A percentile compares a stretch with the other conserved stretches of the same genome.
Conservation (phyloP, 2,888 invertebrate species). For the Cerastoderma edule region DNA sequence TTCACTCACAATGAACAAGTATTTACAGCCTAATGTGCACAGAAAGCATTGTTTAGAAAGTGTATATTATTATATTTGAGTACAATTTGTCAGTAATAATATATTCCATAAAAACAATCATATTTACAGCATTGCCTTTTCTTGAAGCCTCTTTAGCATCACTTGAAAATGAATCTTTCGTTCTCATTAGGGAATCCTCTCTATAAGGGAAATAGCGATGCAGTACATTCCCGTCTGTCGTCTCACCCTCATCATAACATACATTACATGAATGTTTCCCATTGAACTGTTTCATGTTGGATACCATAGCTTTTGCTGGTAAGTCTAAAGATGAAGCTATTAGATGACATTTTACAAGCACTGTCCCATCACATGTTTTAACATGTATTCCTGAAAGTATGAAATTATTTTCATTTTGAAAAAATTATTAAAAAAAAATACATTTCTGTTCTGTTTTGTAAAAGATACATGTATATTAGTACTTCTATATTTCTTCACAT, state of each 20-base stretch:
- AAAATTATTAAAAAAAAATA: too few relatives aligned
- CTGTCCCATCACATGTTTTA: constrained; percentile 10
- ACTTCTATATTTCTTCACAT: too few relatives aligned
- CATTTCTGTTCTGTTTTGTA: too few relatives aligned
- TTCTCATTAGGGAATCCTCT: not conserved
- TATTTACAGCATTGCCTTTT: not conserved
- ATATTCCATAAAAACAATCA: too few relatives aligned
- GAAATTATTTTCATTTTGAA: too few relatives aligned
- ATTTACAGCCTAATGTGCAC: too few relatives aligned
- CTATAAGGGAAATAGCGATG: constrained; percentile 17
- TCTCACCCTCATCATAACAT: constrained; percentile 32
- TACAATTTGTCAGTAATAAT: too few relatives aligned
- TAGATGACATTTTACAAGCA: constrained; percentile 17
- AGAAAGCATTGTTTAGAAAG: too few relatives aligned
- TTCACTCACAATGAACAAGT: too few relatives aligned
- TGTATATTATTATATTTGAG: too few relatives aligned
- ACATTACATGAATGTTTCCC: constrained; percentile 29
- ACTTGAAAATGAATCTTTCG: not conserved
- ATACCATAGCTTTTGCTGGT: constrained; percentile 32
- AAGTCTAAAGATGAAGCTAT: constrained; percentile 20
- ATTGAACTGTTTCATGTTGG: constrained; percentile 39
- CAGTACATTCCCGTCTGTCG: constrained; percentile 18
- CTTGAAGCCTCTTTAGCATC: not conserved
- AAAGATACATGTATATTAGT: too few relatives aligned
- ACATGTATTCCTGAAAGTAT: constrained; percentile 21